phyloP scores from a whole-genome alignment of 37 sponge, comb jelly and placozoan genomes.

The Beroe forskalii region DNA sequence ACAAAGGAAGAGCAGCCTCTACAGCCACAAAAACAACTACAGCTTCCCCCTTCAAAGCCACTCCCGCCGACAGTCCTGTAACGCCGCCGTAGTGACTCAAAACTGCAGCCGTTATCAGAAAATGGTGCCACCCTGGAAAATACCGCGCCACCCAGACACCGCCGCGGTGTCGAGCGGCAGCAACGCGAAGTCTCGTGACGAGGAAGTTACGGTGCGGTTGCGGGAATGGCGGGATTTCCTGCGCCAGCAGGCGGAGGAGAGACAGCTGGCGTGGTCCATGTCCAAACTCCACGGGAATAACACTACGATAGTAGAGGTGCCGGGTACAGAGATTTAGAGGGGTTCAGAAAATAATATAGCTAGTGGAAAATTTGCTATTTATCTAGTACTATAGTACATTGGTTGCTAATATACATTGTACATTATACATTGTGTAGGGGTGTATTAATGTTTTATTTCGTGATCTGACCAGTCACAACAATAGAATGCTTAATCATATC shows the following conservation, averaged over 20 bases:
- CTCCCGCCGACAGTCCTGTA: not conserved
- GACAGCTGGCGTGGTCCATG: not conserved
- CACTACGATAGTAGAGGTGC: not conserved
- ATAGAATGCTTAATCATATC: no score
- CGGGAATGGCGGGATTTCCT: constrained; percentile 24
- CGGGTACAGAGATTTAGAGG: not conserved
- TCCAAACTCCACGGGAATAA: not conserved
- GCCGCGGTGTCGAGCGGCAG: not conserved
- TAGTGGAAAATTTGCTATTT: not conserved
- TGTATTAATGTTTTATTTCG: no score
- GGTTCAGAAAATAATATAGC: not conserved
- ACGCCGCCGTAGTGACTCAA: not conserved
- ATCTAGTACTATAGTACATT: not conserved
- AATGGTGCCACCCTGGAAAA: not conserved
- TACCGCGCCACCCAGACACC: not conserved
- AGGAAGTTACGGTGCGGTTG: constrained; percentile 3
- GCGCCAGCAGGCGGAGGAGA: not conserved
- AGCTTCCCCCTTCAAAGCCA: not conserved
- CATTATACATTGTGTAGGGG: no score
- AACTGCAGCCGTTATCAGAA: not conserved
- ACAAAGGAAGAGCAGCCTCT: not conserved
- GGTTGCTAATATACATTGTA: no score
- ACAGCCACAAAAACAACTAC: not conserved
- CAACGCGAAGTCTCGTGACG: not conserved
- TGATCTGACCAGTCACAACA: no score